Conservation (phyloP, 2,113 vertebrate species). For the Gymnarchus niloticus region DNA sequence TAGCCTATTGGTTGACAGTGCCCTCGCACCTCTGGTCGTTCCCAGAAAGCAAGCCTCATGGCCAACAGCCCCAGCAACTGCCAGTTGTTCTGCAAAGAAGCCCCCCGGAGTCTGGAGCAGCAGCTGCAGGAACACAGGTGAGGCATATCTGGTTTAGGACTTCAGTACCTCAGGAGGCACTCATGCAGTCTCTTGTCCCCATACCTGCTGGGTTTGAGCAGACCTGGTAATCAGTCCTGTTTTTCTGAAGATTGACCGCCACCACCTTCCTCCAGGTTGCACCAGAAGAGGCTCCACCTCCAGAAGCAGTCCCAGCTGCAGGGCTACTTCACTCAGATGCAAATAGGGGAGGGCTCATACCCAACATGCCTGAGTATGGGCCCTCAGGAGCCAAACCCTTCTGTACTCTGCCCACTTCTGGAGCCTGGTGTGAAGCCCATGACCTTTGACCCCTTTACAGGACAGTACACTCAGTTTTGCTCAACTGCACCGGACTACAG, state of each 20-base stretch:
- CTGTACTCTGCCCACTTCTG: constrained; percentile 51
- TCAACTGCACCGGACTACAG: constrained; percentile 56
- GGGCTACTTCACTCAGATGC: constrained; percentile 96
- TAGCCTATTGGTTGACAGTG: neutral
- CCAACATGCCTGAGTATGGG: constrained; percentile 61
- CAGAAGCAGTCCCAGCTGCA: constrained; percentile 93
- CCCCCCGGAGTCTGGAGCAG: constrained; percentile 89
- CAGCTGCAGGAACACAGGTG: constrained; percentile 97
- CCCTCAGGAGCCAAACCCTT: constrained; percentile 64
- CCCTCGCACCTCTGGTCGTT: constrained; percentile 37
- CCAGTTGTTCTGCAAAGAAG: constrained; percentile 87
- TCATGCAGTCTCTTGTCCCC: no score
- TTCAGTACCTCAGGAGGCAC: no score
- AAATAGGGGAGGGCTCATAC: constrained; percentile 83
- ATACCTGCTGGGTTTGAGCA: neutral
- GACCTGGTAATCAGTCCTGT: neutral
- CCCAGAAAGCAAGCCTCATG: constrained; percentile 75
- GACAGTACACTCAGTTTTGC: constrained; percentile 57
- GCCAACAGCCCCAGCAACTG: constrained; percentile 82
- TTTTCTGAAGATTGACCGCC: neutral
- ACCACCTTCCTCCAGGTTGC: constrained; percentile 66
- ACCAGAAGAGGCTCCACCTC: constrained; percentile 90
- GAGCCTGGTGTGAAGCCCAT: constrained; percentile 51
- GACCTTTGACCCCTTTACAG: constrained; percentile 65
- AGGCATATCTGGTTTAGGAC: neutral